These are phyloP conservation scores for Alethe diademata DNA, from an alignment of 2,113 vertebrate species.

Conservation along the genomic window DNA sequence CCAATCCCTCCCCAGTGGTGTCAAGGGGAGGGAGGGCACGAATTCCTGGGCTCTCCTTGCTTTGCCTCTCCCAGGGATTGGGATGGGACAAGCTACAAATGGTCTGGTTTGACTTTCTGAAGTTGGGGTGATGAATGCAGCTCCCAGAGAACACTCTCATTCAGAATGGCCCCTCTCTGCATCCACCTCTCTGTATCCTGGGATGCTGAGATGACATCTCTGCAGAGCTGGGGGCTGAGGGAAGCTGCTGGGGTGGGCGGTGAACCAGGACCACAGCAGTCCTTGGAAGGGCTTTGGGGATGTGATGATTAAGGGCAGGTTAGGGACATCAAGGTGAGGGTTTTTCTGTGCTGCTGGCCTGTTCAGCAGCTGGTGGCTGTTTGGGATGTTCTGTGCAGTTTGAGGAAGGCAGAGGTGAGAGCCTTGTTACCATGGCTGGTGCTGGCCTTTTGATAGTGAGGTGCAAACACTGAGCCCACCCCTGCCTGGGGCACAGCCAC, in stretches of 20 bases:
- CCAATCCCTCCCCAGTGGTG: not conserved
- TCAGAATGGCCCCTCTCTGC: not conserved
- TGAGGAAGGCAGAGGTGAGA: not conserved
- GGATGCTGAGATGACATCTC: too few relatives aligned
- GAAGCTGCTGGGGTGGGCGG: not conserved
- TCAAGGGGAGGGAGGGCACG: not conserved
- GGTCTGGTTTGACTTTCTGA: not conserved
- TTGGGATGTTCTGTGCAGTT: not conserved
- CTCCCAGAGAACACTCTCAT: fast-evolving
- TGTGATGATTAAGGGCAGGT: slow-evolving; percentile 71
- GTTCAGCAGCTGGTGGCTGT: not conserved
- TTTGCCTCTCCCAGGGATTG: not conserved
- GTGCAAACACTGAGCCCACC: not conserved
- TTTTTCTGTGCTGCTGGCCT: fast-evolving
- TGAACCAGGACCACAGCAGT: not conserved
- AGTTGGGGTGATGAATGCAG: not conserved
- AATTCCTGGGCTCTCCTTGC: not conserved
- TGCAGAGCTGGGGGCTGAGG: not conserved
- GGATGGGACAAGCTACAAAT: not conserved
- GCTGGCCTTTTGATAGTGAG: fast-evolving
- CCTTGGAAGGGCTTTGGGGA: slow-evolving; percentile 40
- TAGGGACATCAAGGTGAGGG: not conserved
- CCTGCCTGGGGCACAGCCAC: not conserved
- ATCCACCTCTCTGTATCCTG: too few relatives aligned
- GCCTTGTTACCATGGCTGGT: fast-evolving